Conservation (phyloP, 2,113 vertebrate species). For the Sciurus niger region DNA sequence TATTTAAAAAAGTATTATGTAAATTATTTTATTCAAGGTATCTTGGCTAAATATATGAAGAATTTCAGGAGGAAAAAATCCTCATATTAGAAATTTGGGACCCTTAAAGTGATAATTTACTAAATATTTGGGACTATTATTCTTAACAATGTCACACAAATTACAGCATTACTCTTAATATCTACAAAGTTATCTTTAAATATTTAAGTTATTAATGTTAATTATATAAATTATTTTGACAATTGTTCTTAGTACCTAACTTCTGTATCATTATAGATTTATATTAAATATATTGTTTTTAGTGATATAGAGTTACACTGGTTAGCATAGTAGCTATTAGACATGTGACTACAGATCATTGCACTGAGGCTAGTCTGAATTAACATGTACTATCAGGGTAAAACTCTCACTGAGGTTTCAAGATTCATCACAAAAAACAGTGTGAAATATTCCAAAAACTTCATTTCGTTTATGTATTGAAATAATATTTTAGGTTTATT, state of each 20-base stretch:
- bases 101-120: background rate
- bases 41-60: background rate
- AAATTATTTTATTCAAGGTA: background rate
- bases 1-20: background rate
- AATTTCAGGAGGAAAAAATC: background rate
- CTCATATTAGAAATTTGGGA: background rate
- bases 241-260: background rate
- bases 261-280: background rate
- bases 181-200: background rate
- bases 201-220: constrained; percentile 2
- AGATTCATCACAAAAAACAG: background rate
- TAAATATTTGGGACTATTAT: background rate
- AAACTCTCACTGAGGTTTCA: background rate
- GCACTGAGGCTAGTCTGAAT: background rate
- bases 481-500: background rate
- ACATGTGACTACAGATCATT: background rate
- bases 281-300: background rate
- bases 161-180: background rate
- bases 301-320: background rate
- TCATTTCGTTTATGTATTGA: background rate
- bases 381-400: background rate
- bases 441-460: background rate
- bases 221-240: background rate
- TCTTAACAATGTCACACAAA: background rate
- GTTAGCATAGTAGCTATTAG: background rate